Conservation (phyloP, 2,113 vertebrate species). For the Zosterops pallidus region DNA sequence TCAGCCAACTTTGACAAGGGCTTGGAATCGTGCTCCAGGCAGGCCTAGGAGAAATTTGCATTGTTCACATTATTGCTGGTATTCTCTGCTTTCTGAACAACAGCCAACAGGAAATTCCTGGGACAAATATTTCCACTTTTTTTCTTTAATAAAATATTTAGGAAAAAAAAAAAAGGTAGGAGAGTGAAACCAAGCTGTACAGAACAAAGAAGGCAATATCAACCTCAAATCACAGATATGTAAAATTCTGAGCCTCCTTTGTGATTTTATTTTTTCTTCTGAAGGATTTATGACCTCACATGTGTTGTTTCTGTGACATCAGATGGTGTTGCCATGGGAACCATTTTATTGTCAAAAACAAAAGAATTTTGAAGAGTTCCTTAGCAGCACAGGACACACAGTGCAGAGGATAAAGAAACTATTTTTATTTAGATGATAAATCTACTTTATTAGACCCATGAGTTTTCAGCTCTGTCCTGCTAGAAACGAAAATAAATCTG, state of each 20-base stretch:
- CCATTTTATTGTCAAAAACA: slow-evolving; percentile 62
- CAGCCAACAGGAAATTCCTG: slow-evolving; percentile 79
- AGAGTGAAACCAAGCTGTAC: neutral
- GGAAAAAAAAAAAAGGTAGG: accelerated
- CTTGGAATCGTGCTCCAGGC: neutral
- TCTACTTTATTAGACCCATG: neutral
- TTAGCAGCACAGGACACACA: neutral
- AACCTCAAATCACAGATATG: neutral
- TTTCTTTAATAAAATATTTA: neutral
- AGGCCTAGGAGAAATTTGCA: slow-evolving; percentile 26
- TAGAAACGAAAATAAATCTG: slow-evolving; percentile 10
- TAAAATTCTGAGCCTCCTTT: neutral
- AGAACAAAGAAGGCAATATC: neutral
- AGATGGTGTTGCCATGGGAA: slow-evolving; percentile 58
- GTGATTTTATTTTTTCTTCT: neutral
- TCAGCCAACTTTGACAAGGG: neutral
- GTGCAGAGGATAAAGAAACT: neutral
- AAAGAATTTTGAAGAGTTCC: slow-evolving; percentile 34
- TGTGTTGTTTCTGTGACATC: slow-evolving; percentile 67
- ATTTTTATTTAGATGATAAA: slow-evolving; percentile 22
- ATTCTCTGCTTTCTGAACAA: slow-evolving; percentile 48
- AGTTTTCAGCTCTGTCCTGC: slow-evolving; percentile 12
- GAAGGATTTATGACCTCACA: slow-evolving; percentile 79
- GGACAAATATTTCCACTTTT: slow-evolving; percentile 69
- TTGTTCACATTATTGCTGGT: slow-evolving; percentile 57